Percentiles rank a stretch among this genome's conserved stretches.
These are phyloP conservation scores for Mesorhabditis belari DNA, from an alignment of 2,888 invertebrate genomes.

Conservation along the genomic window DNA sequence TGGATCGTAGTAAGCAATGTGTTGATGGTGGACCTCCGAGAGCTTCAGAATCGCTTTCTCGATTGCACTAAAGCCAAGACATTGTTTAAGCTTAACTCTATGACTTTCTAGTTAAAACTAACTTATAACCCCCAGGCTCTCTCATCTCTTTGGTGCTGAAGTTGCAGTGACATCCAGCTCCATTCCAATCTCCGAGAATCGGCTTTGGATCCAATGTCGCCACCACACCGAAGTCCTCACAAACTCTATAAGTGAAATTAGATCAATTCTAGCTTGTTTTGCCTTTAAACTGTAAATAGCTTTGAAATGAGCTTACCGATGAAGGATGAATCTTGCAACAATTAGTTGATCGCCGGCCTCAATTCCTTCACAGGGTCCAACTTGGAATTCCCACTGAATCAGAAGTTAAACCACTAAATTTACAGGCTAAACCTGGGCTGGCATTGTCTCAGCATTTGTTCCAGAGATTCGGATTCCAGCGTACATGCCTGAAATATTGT, in stretches of 20 bases:
- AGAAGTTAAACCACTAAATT: constrained; percentile 42
- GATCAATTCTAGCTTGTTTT: neutral
- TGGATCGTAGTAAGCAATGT: constrained; percentile 89
- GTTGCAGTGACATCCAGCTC: constrained; percentile 89
- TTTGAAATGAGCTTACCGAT: constrained; percentile 37
- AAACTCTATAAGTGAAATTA: constrained; percentile 39
- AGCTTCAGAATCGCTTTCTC: constrained; percentile 88
- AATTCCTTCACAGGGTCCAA: constrained; percentile 59
- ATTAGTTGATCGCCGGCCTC: constrained; percentile 58
- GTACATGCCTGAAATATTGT: constrained; percentile 62
- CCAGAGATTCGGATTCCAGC: constrained; percentile 86
- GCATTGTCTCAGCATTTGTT: constrained; percentile 81
- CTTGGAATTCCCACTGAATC: constrained; percentile 53
- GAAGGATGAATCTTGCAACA: constrained; percentile 57
- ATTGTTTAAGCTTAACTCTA: neutral
- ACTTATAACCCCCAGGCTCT: constrained; percentile 67
- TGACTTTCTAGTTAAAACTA: neutral
- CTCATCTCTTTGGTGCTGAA: constrained; percentile 88
- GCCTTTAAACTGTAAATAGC: neutral
- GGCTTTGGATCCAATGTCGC: constrained; percentile 57
- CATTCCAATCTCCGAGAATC: constrained; percentile 69
- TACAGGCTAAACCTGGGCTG: constrained; percentile 63
- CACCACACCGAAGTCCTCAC: constrained; percentile 58
- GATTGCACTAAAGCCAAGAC: constrained; percentile 63
- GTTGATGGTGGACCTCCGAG: constrained; percentile 79